These are phyloP conservation scores for Nasonia giraulti DNA, from an alignment of 1,140 invertebrate genomes.

Conservation along the genomic window DNA sequence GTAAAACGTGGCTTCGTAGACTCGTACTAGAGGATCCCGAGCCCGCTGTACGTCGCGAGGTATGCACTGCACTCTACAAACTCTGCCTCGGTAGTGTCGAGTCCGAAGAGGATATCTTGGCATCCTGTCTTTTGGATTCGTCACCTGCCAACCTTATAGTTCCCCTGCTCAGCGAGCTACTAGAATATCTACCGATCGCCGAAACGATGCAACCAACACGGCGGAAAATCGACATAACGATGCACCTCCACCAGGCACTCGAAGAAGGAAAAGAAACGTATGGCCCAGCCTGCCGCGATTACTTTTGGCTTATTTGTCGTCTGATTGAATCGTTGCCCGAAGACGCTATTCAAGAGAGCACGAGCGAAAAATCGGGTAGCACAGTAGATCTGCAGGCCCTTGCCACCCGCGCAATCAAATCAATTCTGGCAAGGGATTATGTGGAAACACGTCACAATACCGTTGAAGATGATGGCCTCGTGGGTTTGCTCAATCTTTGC, in stretches of 20 bases:
- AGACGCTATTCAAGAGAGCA: constrained; percentile 83
- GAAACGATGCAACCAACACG: constrained; percentile 87
- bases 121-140: constrained; percentile 59
- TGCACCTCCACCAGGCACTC: constrained; percentile 75
- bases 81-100: constrained; percentile 85
- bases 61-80: constrained; percentile 90
- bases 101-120: constrained; percentile 76
- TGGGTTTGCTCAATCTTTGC: constrained; percentile 90
- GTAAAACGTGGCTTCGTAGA: constrained; percentile 81
- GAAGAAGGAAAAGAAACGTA: constrained; percentile 94
- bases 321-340: constrained; percentile 89
- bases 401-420: constrained; percentile 83
- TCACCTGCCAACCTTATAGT: constrained; percentile 77
- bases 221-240: constrained; percentile 68
- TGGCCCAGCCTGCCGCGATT: constrained; percentile 93
- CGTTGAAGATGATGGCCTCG: constrained; percentile 91
- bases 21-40: constrained; percentile 90
- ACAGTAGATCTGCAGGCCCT: constrained; percentile 84
- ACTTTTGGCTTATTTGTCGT: constrained; percentile 93
- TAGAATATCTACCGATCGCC: constrained; percentile 87
- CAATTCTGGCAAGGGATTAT: constrained; percentile 85
- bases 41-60: constrained; percentile 89
- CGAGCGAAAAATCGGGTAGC: constrained; percentile 75
- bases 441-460: constrained; percentile 87
- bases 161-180: constrained; percentile 85